These are phyloP conservation scores for Rhinopomastus cyanomelas DNA, from an alignment of 2,113 vertebrate species.

Conservation along the genomic window DNA sequence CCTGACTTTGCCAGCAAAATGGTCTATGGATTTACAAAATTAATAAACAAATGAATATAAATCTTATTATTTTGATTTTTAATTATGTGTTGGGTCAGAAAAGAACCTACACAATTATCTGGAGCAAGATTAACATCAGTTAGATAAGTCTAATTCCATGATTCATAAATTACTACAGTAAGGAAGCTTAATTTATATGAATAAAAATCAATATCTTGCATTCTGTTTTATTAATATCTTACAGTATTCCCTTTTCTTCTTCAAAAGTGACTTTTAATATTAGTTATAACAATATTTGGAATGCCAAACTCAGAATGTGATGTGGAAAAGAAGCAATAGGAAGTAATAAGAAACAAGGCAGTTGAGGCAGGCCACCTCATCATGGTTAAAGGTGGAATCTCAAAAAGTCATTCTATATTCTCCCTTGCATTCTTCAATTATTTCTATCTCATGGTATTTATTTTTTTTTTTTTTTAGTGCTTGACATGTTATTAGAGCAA, in stretches of 20 bases:
- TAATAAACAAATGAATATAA: conserved; percentile 72
- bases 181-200: neutral
- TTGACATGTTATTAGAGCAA: neutral
- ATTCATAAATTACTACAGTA: neutral
- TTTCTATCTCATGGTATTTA: neutral
- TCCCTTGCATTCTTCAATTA: neutral
- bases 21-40: conserved; percentile 62
- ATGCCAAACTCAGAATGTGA: neutral
- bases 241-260: neutral
- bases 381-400: rapidly evolving
- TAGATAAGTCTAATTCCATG: neutral
- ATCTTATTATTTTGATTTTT: conserved; percentile 44
- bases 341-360: rapidly evolving
- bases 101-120: neutral
- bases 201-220: neutral
- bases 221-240: neutral
- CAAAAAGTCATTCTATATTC: neutral
- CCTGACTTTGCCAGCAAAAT: conserved; percentile 59
- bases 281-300: neutral
- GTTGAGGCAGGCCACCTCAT: neutral
- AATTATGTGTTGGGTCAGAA: conserved; percentile 4
- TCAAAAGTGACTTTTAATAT: neutral
- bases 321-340: neutral
- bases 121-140: neutral
- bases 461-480: neutral